Percentiles rank a stretch among this genome's conserved stretches.
Conservation (phyloP, 2,113 vertebrate genomes). For the Sitta europaea region DNA sequence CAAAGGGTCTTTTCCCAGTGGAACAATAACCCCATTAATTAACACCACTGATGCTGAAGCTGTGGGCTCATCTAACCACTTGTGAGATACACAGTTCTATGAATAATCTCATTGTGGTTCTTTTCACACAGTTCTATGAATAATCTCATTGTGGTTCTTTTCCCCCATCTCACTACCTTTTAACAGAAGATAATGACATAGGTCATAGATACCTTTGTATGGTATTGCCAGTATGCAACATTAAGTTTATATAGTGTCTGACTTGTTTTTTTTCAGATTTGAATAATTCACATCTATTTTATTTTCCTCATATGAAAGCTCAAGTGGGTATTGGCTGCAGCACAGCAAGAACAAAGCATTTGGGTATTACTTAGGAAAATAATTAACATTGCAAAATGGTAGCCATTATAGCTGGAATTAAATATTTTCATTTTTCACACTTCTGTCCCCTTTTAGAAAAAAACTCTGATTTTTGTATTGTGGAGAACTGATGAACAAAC, state of each 20-base stretch:
- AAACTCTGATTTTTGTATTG: not conserved
- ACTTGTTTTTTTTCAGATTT: not conserved
- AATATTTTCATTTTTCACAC: not conserved
- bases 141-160: not conserved
- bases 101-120: not conserved
- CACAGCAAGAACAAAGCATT: not conserved
- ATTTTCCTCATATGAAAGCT: not conserved
- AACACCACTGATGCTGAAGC: not conserved
- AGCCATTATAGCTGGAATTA: slow-evolving; percentile 21
- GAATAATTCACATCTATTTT: not conserved
- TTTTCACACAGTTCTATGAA: not conserved
- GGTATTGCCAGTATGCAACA: not conserved
- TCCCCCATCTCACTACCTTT: not conserved
- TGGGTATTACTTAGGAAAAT: slow-evolving; percentile 15
- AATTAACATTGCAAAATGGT: slow-evolving; percentile 24
- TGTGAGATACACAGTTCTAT: not conserved
- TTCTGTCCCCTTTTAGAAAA: not conserved
- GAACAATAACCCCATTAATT: not conserved
- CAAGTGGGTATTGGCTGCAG: not conserved
- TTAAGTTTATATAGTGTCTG: not conserved
- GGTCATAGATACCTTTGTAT: not conserved
- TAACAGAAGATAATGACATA: not conserved
- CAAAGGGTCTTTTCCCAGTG: not conserved
- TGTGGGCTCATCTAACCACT: not conserved
- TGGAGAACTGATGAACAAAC: not conserved